These are phyloP conservation scores for Cataglyphis rosenhaueri DNA, from an alignment of 2,888 invertebrate genomes.

Conservation along the genomic window DNA sequence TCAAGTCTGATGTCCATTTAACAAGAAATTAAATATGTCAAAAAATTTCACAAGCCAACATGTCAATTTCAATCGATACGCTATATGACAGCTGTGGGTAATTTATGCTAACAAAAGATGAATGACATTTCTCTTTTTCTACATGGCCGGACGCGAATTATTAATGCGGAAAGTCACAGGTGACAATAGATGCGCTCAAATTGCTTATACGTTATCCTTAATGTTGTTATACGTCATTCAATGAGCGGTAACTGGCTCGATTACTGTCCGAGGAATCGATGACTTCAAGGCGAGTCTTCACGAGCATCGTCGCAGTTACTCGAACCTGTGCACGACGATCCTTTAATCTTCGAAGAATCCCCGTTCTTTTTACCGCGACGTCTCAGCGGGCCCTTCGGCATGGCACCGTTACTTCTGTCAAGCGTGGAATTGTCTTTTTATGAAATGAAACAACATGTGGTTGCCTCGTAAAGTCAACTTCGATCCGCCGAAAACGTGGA, in stretches of 20 bases:
- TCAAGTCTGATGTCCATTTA: background rate
- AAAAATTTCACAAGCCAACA: background rate
- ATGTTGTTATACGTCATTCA: constrained; percentile 57
- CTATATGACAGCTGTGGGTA: constrained; percentile 23
- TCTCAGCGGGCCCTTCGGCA: constrained; percentile 29
- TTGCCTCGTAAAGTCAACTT: constrained; percentile 39
- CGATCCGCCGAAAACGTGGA: constrained; percentile 34
- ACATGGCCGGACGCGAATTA: constrained; percentile 29
- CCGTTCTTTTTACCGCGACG: constrained; percentile 37
- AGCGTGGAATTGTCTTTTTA: constrained; percentile 47
- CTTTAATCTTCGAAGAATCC: constrained; percentile 50
- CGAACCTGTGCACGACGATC: constrained; percentile 43
- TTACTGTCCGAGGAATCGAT: constrained; percentile 62
- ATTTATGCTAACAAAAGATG: constrained; percentile 43
- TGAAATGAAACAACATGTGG: constrained; percentile 18
- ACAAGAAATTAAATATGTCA: background rate
- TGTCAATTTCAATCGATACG: constrained; percentile 9
- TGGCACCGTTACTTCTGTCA: constrained; percentile 41
- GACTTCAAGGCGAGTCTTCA: constrained; percentile 58
- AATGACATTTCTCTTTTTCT: constrained; percentile 5
- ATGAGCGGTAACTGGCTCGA: constrained; percentile 58
- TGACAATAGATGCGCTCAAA: constrained; percentile 58
- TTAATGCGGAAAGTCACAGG: constrained; percentile 62
- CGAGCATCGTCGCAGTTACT: constrained; percentile 23
- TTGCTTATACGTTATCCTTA: constrained; percentile 64